Evolutionary conservation across 2,888 invertebrate species (phyloP).

Genomic region (Teleogryllus oceanicus): DNA sequence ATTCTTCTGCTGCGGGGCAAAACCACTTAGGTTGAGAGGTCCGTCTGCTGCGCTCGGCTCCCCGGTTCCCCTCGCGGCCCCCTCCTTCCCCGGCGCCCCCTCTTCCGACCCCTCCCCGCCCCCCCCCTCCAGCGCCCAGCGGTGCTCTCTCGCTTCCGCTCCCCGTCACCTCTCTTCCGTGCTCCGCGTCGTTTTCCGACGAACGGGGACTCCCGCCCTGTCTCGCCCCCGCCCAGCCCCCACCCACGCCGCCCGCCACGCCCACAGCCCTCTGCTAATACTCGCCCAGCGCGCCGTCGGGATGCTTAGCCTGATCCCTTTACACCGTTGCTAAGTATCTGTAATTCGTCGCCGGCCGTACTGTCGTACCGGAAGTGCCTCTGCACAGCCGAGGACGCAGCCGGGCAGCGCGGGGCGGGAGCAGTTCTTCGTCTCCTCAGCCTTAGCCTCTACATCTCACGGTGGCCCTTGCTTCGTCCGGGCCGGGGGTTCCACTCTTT

Average conservation of each 20-base stretch:
- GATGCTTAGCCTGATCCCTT: neutral
- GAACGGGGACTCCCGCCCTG: neutral
- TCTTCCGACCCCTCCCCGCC: neutral
- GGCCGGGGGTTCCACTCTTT: too few relatives aligned
- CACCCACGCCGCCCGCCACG: neutral
- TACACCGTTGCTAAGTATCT: constrained; percentile 18
- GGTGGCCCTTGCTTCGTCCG: too few relatives aligned
- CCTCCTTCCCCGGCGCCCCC: neutral
- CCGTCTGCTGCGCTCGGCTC: constrained; percentile 6
- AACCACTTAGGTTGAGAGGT: neutral
- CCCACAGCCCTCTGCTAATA: neutral
- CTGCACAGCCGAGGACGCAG: neutral
- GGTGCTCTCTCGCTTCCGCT: neutral
- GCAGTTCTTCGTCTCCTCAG: too few relatives aligned
- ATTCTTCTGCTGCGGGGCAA: constrained; percentile 2
- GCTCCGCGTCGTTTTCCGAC: too few relatives aligned
- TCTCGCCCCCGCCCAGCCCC: neutral
- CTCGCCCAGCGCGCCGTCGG: neutral
- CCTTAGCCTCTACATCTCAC: too few relatives aligned
- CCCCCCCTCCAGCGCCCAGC: neutral
- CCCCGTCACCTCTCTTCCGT: neutral
- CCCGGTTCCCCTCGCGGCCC: neutral
- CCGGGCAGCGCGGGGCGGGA: too few relatives aligned
- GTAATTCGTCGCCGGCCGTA: constrained; percentile 6
- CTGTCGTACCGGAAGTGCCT: neutral